Base-by-base conservation (phyloP, 2,797 vertebrate species). In the Notoglanidium macrostoma region DNA sequence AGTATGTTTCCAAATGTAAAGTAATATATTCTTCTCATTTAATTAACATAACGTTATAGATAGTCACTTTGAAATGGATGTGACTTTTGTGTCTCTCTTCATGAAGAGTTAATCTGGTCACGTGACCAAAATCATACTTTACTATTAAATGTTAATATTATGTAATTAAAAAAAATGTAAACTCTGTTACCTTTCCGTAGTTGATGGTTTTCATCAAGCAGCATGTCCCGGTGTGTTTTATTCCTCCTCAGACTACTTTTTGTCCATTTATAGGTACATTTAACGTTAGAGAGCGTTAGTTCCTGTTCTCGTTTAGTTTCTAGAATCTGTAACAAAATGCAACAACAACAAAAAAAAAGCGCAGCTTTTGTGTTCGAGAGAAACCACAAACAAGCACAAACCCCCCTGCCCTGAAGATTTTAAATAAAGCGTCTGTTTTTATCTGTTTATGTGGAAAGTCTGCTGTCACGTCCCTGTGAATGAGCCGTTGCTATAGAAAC, bases 1-100 rank as follows among this genome's bases (percentile, higher is more conserved):
- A 8, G 1, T 5, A 0, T 19, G 5, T 54, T 29, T 29, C 2
- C 1, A 10, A 1, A 19, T 17, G 1, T 15, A 15, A 5, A 46
- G 10, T 49, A 29, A 15, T 26, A 5, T 15, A 7, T 74, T 5
- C 1, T 65, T 5, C 11, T 65, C 4, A 29, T 68, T 40, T 72
- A 23, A 44, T n/a, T 29, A 8, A n/a, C 29, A 8, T n/a, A 74
- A 49, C 3, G 5, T n/a, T n/a, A 15, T 11, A 79, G 19, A 15
- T 26, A 7, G 21, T 35, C 51, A 15, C 23, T 12, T 26, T 46
- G 26, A 29, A 8, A 17, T 17, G 14, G 9, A 26, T 40, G 29
- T 23, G 14, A 29, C 73, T 19, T 51, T 57, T 35, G 1, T 59
- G 8, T 35, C 29, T 32, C 6, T 2, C 1, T 10, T 9, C 21